phyloP scores from a whole-genome alignment of 2,797 vertebrate genomes.

The Morus bassanus region DNA sequence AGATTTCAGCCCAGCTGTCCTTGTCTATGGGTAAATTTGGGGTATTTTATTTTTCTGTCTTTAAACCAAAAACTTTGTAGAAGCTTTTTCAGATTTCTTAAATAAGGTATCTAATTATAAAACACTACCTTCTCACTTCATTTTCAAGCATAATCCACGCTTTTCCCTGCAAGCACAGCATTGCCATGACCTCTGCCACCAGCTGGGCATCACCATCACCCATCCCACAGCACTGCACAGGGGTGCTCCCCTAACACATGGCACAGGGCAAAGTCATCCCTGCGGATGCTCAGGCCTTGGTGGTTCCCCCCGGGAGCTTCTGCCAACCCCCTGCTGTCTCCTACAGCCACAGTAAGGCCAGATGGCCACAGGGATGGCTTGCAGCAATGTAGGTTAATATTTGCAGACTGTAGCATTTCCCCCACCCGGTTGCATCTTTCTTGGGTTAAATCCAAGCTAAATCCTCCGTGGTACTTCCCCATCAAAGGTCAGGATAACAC shows the following conservation, averaged over 20 bases:
- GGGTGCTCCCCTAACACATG: not conserved
- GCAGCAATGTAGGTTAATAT: not conserved
- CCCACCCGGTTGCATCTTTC: not conserved
- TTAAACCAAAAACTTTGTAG: not conserved
- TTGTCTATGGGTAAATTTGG: not conserved
- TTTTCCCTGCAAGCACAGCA: not conserved
- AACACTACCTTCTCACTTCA: not conserved
- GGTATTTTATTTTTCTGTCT: not conserved
- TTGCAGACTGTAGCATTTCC: not conserved
- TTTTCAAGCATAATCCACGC: not conserved
- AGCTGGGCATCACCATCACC: not conserved
- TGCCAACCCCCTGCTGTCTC: accelerated
- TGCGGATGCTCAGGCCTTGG: not conserved
- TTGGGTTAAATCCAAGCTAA: not conserved
- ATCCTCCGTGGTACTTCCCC: not conserved
- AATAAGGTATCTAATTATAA: not conserved
- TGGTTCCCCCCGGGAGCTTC: not conserved
- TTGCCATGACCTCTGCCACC: not conserved
- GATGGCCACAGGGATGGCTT: not conserved
- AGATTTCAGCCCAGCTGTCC: not conserved
- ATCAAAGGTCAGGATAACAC: not conserved
- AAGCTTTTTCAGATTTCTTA: not conserved
- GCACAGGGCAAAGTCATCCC: not conserved
- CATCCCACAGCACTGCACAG: not conserved
- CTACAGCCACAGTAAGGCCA: not conserved